phyloP scores from a whole-genome alignment of 2,113 vertebrate genomes.

The Chascanopsetta lugubris region DNA sequence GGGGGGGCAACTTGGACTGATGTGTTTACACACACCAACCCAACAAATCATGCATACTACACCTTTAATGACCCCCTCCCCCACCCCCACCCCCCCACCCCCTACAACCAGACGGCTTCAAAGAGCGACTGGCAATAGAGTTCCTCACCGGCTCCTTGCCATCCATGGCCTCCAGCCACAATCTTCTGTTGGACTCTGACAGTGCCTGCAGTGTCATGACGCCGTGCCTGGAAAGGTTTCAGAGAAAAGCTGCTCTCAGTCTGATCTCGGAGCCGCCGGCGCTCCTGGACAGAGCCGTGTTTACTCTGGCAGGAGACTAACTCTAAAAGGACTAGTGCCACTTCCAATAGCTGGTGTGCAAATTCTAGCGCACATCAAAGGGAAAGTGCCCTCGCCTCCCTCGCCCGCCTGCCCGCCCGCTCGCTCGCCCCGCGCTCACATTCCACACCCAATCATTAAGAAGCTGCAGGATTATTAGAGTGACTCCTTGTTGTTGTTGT shows the following conservation, averaged over 20 bases:
- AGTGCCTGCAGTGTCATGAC: conserved; percentile 95
- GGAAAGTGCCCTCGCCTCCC: conserved; percentile 36
- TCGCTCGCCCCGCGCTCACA: too few species aligned
- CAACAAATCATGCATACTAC: too few species aligned
- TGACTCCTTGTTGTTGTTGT: conserved; percentile 29
- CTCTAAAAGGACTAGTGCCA: conserved; percentile 68
- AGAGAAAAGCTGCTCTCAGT: conserved; percentile 63
- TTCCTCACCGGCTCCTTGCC: conserved; percentile 94
- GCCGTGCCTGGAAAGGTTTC: conserved; percentile 85
- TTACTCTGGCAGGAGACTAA: conserved; percentile 62
- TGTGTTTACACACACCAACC: too few species aligned
- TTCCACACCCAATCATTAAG: conserved; percentile 49
- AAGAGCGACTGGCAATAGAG: conserved; percentile 32
- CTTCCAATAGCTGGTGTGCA: conserved; percentile 67
- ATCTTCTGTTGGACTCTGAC: conserved; percentile 93
- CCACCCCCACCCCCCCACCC: too few species aligned
- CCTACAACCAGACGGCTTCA: conserved; percentile 34
- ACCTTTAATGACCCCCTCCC: too few species aligned
- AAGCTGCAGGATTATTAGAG: conserved; percentile 40
- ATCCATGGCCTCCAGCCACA: conserved; percentile 99
- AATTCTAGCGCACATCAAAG: conserved; percentile 58
- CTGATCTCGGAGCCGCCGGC: conserved; percentile 57
- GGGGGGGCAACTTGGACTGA: too few species aligned
- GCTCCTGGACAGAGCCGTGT: conserved; percentile 53
- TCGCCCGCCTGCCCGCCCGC: too few species aligned